phyloP scores from a whole-genome alignment of 2,888 invertebrate species.

The Cancer borealis region DNA sequence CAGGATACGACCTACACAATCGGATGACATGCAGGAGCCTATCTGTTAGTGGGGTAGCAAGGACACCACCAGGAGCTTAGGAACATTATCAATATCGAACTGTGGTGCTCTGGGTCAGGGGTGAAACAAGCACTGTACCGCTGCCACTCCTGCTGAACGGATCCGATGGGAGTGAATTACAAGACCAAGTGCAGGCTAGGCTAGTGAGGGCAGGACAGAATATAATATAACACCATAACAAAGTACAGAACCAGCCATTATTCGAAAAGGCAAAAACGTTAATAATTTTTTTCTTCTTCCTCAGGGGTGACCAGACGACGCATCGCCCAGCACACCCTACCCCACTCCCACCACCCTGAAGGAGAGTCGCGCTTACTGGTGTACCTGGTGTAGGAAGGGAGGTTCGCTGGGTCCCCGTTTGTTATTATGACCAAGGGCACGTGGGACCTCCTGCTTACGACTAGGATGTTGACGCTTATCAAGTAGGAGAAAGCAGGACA shows the following conservation, averaged over 20 bases:
- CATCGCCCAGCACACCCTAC: background rate
- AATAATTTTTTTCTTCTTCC: background rate
- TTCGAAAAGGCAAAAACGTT: no score
- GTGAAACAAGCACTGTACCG: background rate
- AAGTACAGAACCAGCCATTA: no score
- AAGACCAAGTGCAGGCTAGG: background rate
- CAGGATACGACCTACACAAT: background rate
- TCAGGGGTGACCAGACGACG: background rate
- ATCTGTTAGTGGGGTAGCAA: background rate
- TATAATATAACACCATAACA: background rate
- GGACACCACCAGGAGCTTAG: background rate
- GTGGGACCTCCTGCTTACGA: background rate
- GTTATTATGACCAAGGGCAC: slow-evolving; percentile 37
- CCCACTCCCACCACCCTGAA: background rate
- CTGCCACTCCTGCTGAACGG: background rate
- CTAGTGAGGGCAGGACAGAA: background rate
- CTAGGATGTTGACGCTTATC: slow-evolving; percentile 4
- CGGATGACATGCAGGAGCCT: background rate
- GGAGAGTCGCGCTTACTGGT: background rate
- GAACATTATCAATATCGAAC: background rate
- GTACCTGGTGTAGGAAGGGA: background rate
- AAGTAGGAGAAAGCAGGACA: background rate
- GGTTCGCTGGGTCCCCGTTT: background rate
- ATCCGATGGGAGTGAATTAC: background rate
- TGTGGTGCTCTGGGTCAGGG: background rate